Evolutionary conservation across 2,888 invertebrate genomes (phyloP).

Genomic region (Oligia fasciuncula): DNA sequence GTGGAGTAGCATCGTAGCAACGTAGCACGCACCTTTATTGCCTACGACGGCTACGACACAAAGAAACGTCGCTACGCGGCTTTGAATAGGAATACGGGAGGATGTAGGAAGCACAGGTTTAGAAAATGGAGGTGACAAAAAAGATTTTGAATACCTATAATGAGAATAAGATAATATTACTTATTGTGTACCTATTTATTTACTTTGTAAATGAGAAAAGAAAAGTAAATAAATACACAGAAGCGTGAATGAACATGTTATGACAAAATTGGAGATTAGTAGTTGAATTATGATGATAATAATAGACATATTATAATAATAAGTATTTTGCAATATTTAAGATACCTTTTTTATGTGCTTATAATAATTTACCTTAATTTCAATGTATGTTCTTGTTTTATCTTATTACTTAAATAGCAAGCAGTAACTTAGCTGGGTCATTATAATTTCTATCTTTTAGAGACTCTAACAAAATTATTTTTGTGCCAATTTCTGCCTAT

Average conservation of each 20-base stretch:
- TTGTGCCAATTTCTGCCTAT: not conserved
- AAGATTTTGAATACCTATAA: not conserved
- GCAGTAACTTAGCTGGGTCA: fast-evolving
- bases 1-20: constrained; percentile 61
- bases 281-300: not conserved
- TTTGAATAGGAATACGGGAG: constrained; percentile 69
- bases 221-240: not conserved
- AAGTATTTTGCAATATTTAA: not conserved
- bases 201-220: not conserved
- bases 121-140: constrained; percentile 66
- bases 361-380: too few relatives aligned
- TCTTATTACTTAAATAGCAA: not conserved
- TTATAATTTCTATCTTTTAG: not conserved
- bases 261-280: not conserved
- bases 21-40: constrained; percentile 78
- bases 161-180: not conserved
- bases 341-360: too few relatives aligned
- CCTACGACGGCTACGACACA: constrained; percentile 82
- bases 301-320: not conserved
- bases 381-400: not conserved
- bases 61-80: constrained; percentile 79
- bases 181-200: not conserved
- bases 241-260: not conserved
- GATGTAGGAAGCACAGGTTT: constrained; percentile 29
- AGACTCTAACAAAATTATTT: not conserved